A percentile compares a stretch with the other conserved stretches of the same genome.
Evolutionary conservation across 53 echinoderm and acorn worm species (phyloP).

Genomic region (Apostichopus leukothele): DNA sequence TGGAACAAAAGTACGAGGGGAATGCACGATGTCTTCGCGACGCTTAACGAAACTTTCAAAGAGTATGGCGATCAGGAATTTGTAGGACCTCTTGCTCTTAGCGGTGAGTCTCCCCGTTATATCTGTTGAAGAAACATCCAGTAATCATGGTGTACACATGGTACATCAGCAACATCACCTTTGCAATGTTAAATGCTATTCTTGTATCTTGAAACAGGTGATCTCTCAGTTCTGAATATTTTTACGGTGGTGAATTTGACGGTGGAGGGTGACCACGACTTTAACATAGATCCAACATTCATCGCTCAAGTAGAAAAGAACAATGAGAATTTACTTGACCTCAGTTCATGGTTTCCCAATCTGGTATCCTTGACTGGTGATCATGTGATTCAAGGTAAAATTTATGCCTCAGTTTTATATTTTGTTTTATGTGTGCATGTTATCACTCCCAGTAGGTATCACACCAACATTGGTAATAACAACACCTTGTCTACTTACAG

Average conservation of each 20-base stretch:
- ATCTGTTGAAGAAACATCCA: no score
- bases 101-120: background rate
- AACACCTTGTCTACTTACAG: no score
- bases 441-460: no score
- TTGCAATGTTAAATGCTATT: no score
- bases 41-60: constrained; percentile 10
- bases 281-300: constrained; percentile 26
- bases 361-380: constrained; percentile 26
- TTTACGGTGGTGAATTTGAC: constrained; percentile 21
- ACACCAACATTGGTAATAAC: no score
- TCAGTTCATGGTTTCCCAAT: background rate
- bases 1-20: background rate
- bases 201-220: background rate
- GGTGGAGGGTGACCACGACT: background rate
- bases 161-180: no score
- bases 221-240: background rate
- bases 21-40: background rate
- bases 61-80: background rate
- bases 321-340: background rate
- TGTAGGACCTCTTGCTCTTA: background rate
- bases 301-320: constrained; percentile 32
- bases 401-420: background rate
- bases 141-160: no score
- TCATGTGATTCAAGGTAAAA: constrained; percentile 36
- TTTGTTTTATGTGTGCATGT: no score